Evolutionary conservation across 1,140 invertebrate genomes (phyloP).

Genomic region (Procambarus clarkii): DNA sequence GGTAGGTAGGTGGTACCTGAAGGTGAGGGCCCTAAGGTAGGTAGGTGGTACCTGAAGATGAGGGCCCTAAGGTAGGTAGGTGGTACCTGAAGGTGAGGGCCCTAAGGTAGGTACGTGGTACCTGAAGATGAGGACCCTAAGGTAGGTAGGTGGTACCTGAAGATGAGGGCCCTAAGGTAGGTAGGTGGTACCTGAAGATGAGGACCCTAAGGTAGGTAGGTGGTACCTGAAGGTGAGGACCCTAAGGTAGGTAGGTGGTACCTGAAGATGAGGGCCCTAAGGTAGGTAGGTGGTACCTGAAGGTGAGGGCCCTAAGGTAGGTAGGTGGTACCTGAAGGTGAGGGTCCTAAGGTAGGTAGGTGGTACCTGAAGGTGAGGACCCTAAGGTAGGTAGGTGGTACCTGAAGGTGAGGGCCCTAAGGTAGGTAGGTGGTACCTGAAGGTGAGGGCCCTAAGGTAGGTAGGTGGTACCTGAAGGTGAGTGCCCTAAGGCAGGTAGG

Average conservation of each 20-base stretch:
- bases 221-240: neutral
- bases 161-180: neutral
- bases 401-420: neutral
- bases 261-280: neutral
- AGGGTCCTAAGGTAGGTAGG: neutral
- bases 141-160: neutral
- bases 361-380: slow-evolving; percentile 23
- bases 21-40: slow-evolving; percentile 5
- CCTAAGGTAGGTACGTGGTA: neutral
- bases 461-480: neutral
- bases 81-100: neutral
- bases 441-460: neutral
- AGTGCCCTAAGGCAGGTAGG: neutral
- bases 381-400: neutral
- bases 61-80: neutral
- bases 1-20: neutral
- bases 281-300: neutral
- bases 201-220: neutral
- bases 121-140: slow-evolving; percentile 15
- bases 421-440: neutral
- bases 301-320: neutral
- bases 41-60: neutral
- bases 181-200: neutral
- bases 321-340: neutral
- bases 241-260: slow-evolving; percentile 6